Percentiles rank a stretch among this genome's conserved stretches.
Conservation (phyloP, 2,113 vertebrate species). For the Sinocyclocheilus anophthalmus region DNA sequence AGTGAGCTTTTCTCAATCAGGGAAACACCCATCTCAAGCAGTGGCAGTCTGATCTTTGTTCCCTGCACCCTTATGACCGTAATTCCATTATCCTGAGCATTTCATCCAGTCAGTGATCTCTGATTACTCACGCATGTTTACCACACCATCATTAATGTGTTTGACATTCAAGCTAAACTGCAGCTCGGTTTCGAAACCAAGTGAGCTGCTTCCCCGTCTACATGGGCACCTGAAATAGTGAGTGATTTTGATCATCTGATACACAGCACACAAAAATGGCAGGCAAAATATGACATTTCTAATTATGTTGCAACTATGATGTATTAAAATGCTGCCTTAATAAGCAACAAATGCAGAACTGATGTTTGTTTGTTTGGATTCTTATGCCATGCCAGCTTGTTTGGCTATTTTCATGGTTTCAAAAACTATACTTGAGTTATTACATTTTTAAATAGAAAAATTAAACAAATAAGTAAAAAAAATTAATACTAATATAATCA, state of each 20-base stretch:
- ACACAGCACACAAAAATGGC: background rate
- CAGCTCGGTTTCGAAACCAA: background rate
- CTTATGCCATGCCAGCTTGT: too few relatives aligned
- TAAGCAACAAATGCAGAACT: too few relatives aligned
- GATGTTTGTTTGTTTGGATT: too few relatives aligned
- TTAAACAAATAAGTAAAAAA: background rate
- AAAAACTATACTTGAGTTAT: too few relatives aligned
- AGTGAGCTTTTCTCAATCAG: background rate
- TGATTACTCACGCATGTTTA: slow-evolving; percentile 41
- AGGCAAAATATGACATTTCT: background rate
- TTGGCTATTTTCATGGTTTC: too few relatives aligned
- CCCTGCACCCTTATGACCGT: slow-evolving; percentile 8
- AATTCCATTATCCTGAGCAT: slow-evolving; percentile 36
- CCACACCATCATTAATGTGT: slow-evolving; percentile 19
- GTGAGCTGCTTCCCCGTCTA: background rate
- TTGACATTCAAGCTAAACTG: slow-evolving; percentile 11
- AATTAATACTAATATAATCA: background rate
- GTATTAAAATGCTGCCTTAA: background rate
- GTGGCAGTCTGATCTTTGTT: slow-evolving; percentile 49
- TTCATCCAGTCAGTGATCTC: slow-evolving; percentile 33
- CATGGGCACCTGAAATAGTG: background rate
- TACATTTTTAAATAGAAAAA: too few relatives aligned
- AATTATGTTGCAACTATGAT: background rate
- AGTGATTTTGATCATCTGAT: background rate
- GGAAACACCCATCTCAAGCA: slow-evolving; percentile 27